phyloP scores from a whole-genome alignment of 2,797 vertebrate species.

The Prionace glauca region DNA sequence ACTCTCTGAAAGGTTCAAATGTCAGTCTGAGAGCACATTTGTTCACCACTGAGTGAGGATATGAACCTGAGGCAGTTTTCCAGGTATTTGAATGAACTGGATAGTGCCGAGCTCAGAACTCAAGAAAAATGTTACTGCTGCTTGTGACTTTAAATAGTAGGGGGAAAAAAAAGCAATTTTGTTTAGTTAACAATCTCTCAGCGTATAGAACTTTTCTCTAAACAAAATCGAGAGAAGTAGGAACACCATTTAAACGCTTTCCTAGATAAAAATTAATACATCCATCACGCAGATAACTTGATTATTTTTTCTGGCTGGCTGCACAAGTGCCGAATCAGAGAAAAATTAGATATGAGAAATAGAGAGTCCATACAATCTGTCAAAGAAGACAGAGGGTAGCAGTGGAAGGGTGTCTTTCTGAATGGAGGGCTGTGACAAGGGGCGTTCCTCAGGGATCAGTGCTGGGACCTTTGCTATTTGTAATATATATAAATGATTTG shows the following conservation, averaged over 20 bases:
- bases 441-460: no score
- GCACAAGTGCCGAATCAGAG: not conserved
- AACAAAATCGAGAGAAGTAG: not conserved
- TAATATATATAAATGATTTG: no score
- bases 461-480: no score
- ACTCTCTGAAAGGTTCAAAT: not conserved
- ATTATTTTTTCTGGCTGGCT: conserved; percentile 7
- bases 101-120: not conserved
- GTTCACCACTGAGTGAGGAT: not conserved
- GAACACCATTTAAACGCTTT: not conserved
- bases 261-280: not conserved
- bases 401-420: no score
- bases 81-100: not conserved
- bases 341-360: not conserved
- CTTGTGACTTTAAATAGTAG: not conserved
- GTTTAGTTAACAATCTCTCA: not conserved
- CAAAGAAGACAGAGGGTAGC: no score
- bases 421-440: no score
- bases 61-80: not conserved
- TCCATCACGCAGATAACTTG: not conserved
- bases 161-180: not conserved
- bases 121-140: not conserved
- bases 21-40: not conserved
- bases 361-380: not conserved
- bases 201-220: not conserved